Base-by-base conservation (phyloP, 1,140 invertebrate genomes). In the Saxidomus purpurata region DNA sequence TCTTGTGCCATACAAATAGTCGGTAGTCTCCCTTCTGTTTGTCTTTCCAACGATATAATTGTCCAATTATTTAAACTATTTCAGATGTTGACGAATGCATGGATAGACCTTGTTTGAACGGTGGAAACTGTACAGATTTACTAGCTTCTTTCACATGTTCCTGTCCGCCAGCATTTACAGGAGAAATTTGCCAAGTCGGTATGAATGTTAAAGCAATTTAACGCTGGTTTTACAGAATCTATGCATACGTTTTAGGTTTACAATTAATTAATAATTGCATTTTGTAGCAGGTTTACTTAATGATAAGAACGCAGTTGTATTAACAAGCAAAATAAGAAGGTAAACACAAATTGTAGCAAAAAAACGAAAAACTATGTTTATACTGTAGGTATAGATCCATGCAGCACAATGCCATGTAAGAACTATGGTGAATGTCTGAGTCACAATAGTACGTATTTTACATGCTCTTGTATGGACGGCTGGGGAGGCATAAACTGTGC, bases 71-170 rank as follows among this genome's bases (percentile, higher is more conserved):
- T n/a, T n/a, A n/a, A n/a, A n/a, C n/a, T n/a, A n/a, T 28, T 63
- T 6, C 86, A 67, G 99, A 99, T 94, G 98, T 97, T 49, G 97
- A 99, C 94, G 99, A 99, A 93, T 86, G 83, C 31, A 3, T 25
- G 4, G 19, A 31, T 38, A 28, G 36, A 15, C 83, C 67, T 13
- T 86, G 83, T 74, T 47, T 71, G 43, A 74, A 86, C 43, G 83
- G 47, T 6, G 69, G 69, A 1, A 74, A 38, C 22, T 74, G 69
- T 40, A 47, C 69, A 3, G 69, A 74, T 38, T 28, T 22, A 6
- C 17, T 74, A 9, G 36, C 11, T 17, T 40, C 22, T 13, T 74
- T 47, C 19, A 40, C 2, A 31, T 69, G 67, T 22, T 11, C 9
- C 11, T 74, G 34, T 17, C 31, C 31, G 19, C 1, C 19, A 74